Conservation (phyloP, 2,888 invertebrate species). For the Bellardia bayeri region DNA sequence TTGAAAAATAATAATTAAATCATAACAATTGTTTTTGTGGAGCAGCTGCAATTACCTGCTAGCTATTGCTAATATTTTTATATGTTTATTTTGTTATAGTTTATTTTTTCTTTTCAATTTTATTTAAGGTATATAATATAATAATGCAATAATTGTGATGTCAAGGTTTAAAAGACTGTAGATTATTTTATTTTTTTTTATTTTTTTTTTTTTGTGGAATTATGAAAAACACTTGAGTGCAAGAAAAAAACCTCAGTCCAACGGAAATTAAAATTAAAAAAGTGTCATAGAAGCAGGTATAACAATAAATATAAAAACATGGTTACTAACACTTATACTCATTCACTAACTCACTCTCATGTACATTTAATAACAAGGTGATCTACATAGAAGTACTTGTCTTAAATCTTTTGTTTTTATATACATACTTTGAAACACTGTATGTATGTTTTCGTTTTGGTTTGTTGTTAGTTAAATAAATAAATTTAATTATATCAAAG, state of each 20-base stretch:
- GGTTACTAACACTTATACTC: no score
- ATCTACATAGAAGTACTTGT: slow-evolving; percentile 23
- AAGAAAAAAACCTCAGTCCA: slow-evolving; percentile 32
- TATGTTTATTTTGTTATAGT: slow-evolving; percentile 16
- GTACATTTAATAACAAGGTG: slow-evolving; percentile 20
- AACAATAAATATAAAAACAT: slow-evolving; percentile 13
- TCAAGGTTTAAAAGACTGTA: slow-evolving; percentile 61
- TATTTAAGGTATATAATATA: slow-evolving; percentile 42
- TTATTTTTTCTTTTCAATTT: not conserved
- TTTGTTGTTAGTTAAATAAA: slow-evolving; percentile 13
- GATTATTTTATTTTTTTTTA: slow-evolving; percentile 2
- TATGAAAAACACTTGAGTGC: slow-evolving; percentile 33
- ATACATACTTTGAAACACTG: no score
- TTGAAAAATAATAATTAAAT: slow-evolving; percentile 21
- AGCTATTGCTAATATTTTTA: not conserved
- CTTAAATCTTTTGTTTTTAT: slow-evolving; percentile 54
- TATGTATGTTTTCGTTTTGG: not conserved
- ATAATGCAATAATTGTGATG: slow-evolving; percentile 68
- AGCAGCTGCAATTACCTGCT: not conserved
- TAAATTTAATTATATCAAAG: slow-evolving; percentile 8
- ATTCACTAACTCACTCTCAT: not conserved
- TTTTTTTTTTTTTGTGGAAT: slow-evolving; percentile 20
- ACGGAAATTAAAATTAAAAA: slow-evolving; percentile 67
- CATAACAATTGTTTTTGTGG: slow-evolving; percentile 29
- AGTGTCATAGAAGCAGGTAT: slow-evolving; percentile 59